These are phyloP conservation scores for Bos taurus DNA, from an alignment of 2,113 vertebrate species.

Conservation along the genomic window DNA sequence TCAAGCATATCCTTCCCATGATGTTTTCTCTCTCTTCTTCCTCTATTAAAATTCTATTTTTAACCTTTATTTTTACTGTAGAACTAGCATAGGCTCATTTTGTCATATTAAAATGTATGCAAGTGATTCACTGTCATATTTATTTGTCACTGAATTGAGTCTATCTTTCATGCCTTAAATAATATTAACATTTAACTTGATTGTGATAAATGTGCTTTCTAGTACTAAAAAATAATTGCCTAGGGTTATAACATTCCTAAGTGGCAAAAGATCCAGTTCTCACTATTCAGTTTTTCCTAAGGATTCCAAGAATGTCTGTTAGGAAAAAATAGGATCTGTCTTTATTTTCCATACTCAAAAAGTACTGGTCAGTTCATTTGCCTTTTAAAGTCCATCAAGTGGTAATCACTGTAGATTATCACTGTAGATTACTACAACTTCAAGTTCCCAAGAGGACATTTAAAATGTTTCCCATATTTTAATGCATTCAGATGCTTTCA, in stretches of 20 bases:
- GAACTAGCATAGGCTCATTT: neutral
- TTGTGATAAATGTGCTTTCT: neutral
- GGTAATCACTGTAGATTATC: neutral
- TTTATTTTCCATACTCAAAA: neutral
- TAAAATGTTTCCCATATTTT: constrained; percentile 18
- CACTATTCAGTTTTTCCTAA: neutral
- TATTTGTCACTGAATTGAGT: neutral
- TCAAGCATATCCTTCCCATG: neutral
- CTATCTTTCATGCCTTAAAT: neutral
- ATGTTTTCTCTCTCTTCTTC: neutral
- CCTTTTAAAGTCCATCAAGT: neutral
- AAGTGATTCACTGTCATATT: neutral
- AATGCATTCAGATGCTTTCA: neutral
- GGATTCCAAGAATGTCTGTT: neutral
- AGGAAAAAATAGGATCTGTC: neutral
- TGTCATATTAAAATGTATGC: neutral
- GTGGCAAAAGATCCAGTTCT: neutral
- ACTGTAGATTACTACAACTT: neutral
- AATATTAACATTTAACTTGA: neutral
- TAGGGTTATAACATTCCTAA: neutral
- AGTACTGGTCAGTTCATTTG: neutral
- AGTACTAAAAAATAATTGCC: neutral
- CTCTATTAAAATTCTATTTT: neutral
- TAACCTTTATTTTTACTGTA: neutral
- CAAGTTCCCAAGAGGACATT: neutral